phyloP scores from a whole-genome alignment of 2,888 invertebrate genomes.

The Blastobasis lacticolella region DNA sequence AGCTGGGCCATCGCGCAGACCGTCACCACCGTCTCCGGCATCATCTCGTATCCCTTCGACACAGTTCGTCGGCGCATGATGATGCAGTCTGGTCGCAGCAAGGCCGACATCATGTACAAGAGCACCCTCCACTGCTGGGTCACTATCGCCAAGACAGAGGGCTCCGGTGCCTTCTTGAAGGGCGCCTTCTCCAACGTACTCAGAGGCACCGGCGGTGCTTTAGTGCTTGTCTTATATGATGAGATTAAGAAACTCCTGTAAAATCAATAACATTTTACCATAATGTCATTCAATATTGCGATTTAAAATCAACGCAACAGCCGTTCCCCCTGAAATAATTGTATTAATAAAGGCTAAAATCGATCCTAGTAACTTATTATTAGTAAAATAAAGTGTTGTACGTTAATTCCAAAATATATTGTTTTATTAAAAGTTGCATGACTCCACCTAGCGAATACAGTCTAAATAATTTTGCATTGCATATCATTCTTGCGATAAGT shows the following conservation, averaged over 20 bases:
- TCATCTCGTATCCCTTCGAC: constrained; percentile 97
- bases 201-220: constrained; percentile 95
- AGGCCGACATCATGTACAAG: constrained; percentile 90
- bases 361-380: constrained; percentile 70
- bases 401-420: constrained; percentile 61
- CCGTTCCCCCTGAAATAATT: constrained; percentile 66
- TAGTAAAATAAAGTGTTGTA: constrained; percentile 71
- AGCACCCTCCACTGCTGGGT: constrained; percentile 93
- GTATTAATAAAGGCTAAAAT: constrained; percentile 67
- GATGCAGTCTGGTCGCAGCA: constrained; percentile 96
- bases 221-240: constrained; percentile 94
- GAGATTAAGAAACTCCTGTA: constrained; percentile 85
- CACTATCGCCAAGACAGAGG: constrained; percentile 90
- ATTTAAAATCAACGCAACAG: constrained; percentile 55
- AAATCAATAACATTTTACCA: constrained; percentile 45
- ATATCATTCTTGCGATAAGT: not conserved
- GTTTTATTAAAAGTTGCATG: constrained; percentile 64
- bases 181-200: constrained; percentile 96
- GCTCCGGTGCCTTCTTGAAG: constrained; percentile 92
- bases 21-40: constrained; percentile 85
- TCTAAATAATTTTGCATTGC: constrained; percentile 1
- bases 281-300: constrained; percentile 48
- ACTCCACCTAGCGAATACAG: constrained; percentile 13
- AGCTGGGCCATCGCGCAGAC: constrained; percentile 96
- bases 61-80: constrained; percentile 97